A percentile compares a stretch with the other conserved stretches of the same genome.
These are phyloP conservation scores for Ictalurus punctatus DNA, from an alignment of 2,113 vertebrate species.

Conservation along the genomic window DNA sequence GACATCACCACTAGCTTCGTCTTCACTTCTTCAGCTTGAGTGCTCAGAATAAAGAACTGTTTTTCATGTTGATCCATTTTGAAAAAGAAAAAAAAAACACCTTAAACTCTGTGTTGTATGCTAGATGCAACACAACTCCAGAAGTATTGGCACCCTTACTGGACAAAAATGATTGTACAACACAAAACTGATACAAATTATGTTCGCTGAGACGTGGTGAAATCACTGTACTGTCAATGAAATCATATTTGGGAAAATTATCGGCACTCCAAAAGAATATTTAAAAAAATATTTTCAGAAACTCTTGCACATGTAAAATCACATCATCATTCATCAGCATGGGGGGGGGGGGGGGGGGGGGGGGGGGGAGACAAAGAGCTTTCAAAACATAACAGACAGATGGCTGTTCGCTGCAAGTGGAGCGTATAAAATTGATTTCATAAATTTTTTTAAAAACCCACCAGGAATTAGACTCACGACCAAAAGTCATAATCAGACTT, in stretches of 20 bases:
- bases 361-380: neutral
- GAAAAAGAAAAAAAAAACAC: neutral
- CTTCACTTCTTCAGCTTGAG: neutral
- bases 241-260: neutral
- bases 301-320: neutral
- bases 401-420: neutral
- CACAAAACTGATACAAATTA: neutral
- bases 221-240: neutral
- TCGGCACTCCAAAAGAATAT: neutral
- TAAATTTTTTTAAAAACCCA: neutral
- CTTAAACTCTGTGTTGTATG: neutral
- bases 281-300: neutral
- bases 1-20: neutral
- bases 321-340: neutral
- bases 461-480: neutral
- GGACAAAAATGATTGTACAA: neutral
- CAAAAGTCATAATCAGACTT: neutral
- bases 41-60: neutral
- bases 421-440: neutral
- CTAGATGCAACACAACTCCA: neutral
- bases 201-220: neutral
- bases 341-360: no score
- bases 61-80: neutral
- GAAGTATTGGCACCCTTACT: slow-evolving; percentile 11
- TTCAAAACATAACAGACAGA: neutral